Conservation (phyloP, 2,797 vertebrate genomes). For the Eutrigla gurnardus region DNA sequence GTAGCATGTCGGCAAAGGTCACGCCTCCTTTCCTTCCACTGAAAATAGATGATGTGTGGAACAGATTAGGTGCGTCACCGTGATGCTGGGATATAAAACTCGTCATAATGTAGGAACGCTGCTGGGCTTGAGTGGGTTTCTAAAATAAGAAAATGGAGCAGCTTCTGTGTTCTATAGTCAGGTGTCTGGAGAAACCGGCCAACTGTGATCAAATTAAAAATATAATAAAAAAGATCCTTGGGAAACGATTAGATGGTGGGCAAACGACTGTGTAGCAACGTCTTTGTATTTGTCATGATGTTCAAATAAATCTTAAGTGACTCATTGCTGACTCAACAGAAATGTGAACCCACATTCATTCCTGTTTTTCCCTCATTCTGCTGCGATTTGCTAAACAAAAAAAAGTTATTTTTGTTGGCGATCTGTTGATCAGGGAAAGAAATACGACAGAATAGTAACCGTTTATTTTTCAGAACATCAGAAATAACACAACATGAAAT, state of each 20-base stretch:
- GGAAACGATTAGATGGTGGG: background rate
- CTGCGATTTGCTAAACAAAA: background rate
- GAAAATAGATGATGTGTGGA: background rate
- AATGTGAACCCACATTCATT: background rate
- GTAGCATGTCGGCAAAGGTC: background rate
- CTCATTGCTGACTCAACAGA: background rate
- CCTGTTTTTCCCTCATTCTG: background rate
- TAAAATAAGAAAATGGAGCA: background rate
- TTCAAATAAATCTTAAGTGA: background rate
- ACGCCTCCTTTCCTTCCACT: background rate
- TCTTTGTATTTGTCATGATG: background rate
- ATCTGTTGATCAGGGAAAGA: background rate
- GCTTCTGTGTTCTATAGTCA: background rate
- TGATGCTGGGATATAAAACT: background rate
- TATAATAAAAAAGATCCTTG: background rate
- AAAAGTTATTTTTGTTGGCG: background rate
- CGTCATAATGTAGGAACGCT: background rate
- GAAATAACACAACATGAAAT: conserved; percentile 78
- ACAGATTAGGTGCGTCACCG: background rate
- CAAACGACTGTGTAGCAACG: background rate
- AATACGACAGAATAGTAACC: conserved; percentile 10
- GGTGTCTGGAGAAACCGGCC: background rate
- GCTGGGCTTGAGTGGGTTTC: background rate
- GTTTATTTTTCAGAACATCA: conserved; percentile 55
- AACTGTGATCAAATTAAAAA: background rate